A percentile compares a stretch with the other conserved stretches of the same genome.
Evolutionary conservation across 2,888 invertebrate genomes (phyloP).

Genomic region (Caenorhabditis macrosperma): DNA sequence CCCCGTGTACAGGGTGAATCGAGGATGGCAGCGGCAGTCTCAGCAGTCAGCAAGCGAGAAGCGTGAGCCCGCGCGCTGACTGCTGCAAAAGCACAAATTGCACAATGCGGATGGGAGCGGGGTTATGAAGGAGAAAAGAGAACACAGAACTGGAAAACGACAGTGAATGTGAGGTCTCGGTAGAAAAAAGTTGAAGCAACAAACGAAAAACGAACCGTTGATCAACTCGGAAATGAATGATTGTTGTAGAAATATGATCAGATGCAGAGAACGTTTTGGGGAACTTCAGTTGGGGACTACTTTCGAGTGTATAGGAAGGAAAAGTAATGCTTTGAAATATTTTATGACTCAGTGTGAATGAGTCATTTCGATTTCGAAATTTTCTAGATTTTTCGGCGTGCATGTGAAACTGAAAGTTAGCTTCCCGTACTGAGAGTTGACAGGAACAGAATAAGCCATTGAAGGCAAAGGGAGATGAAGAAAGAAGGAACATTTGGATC

Average conservation of each 20-base stretch:
- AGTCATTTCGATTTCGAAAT: neutral
- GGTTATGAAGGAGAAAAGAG: conserved; percentile 27
- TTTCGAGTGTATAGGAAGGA: too few species aligned
- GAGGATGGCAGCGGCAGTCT: conserved; percentile 15
- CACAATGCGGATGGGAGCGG: conserved; percentile 38
- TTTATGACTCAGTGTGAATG: too few species aligned
- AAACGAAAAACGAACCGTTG: neutral
- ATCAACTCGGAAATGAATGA: conserved; percentile 12
- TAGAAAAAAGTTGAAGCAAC: conserved; percentile 37
- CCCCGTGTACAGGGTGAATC: conserved; percentile 53
- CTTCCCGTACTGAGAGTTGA: too few species aligned
- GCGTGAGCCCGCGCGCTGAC: neutral
- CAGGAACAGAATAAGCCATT: too few species aligned
- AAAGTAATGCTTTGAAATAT: neutral
- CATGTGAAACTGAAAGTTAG: too few species aligned
- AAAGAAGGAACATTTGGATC: neutral
- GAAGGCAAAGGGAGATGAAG: too few species aligned
- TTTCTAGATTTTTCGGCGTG: neutral
- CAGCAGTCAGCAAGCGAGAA: conserved; percentile 1
- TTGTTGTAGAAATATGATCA: conserved; percentile 8
- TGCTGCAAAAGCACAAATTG: conserved; percentile 28
- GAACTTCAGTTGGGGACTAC: too few species aligned
- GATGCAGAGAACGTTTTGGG: neutral
- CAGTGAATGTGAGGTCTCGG: conserved; percentile 11
- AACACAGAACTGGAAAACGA: conserved; percentile 41